Percentiles rank a stretch among this genome's conserved stretches.
These are phyloP conservation scores for Saguinus midas DNA, from an alignment of 2,113 vertebrate species.

Conservation along the genomic window DNA sequence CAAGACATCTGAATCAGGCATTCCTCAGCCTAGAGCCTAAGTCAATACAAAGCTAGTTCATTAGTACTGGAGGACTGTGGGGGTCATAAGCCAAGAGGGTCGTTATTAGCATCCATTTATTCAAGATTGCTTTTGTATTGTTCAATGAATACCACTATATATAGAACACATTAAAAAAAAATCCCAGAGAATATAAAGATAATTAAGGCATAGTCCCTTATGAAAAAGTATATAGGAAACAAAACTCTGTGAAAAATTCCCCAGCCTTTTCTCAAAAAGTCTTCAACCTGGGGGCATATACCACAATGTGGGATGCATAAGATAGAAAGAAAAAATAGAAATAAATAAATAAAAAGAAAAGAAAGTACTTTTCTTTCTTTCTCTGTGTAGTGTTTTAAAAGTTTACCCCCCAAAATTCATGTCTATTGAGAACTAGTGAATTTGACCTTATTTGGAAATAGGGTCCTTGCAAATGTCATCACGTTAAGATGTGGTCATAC, in stretches of 20 bases:
- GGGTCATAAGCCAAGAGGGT: not conserved
- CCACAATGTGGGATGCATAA: not conserved
- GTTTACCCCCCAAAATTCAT: not conserved
- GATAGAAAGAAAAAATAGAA: no score
- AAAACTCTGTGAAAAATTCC: not conserved
- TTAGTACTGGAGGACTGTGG: accelerated
- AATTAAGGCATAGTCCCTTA: not conserved
- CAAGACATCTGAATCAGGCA: not conserved
- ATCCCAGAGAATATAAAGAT: not conserved
- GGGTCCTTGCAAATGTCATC: not conserved
- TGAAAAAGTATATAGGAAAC: not conserved
- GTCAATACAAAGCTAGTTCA: no score
- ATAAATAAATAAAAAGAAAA: no score
- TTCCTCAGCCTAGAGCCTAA: not conserved
- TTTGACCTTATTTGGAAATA: not conserved
- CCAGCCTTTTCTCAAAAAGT: not conserved
- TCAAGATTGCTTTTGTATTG: not conserved
- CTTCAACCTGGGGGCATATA: accelerated
- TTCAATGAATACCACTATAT: not conserved
- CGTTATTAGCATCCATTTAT: not conserved
- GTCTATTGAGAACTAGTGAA: not conserved
- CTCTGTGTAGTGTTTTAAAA: not conserved
- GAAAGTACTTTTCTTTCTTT: not conserved
- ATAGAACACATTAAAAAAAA: not conserved
- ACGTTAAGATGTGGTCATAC: not conserved